Evolutionary conservation across 2,888 invertebrate species (phyloP), one percentile per base, ranked within the genome.

Genomic region (Scaptomyza cyrtandrae): DNA sequence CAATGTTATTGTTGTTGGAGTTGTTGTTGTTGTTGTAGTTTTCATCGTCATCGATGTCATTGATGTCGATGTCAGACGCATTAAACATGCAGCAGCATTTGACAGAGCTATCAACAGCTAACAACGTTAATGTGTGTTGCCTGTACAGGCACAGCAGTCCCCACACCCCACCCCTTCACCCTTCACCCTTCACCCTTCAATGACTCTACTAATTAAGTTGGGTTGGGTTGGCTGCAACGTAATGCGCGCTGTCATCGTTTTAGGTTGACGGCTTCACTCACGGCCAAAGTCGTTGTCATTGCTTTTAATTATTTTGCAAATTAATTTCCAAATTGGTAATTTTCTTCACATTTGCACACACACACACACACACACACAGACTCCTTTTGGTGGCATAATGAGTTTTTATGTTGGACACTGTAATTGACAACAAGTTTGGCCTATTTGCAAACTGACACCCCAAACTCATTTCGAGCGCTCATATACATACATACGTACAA

Each of bases 301-400:
- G 76, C 75, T 78, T 86, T 75, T 80, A 88, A 88, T 88, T 86
- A 87, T 78, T 87, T 86, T 78, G 75, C 83, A 86, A 88, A 88
- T 88, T 88, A 88, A 86, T 88, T 88, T 88, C 73, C 80, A 88
- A 88, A 88, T 88, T 88, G 84, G 73, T 83, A 80, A 86, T 85
- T 80, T 81, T 82, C 85, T 81, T 82, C 86, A 62, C 80, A 84
- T 81, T 85, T 80, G 31, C 73, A 55, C 65, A 75, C 49, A 27
- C 53, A 57, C 14, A 50, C 63, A 71, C 73, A 55, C 65, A 75
- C 49, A 27, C 53, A 57, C 14, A 50, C 63, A 71, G 16, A 16
- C 10, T n/a, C 45, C 16, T 14, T 41, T 43, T 43, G 45, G 24
- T 43, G 29, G 45, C 58, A 46, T 80, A 84, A 86, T 86, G 77